phyloP scores from a whole-genome alignment of 2,113 vertebrate species.

The Oryzias javanicus region DNA sequence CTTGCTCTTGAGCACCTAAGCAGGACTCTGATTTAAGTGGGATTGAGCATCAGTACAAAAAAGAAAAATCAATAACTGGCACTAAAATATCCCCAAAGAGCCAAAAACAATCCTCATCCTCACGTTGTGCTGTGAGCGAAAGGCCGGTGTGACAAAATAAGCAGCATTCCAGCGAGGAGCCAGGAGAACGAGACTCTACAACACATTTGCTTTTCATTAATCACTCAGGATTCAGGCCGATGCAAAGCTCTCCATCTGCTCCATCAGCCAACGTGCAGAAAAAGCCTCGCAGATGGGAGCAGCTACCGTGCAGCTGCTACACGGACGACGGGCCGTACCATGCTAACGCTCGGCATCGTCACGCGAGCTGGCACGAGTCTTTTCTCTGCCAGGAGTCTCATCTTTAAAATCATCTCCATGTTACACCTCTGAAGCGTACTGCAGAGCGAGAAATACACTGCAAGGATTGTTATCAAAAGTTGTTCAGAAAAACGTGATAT shows the following conservation, averaged over 20 bases:
- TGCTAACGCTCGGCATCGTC: slow-evolving; percentile 56
- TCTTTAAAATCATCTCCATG: slow-evolving; percentile 37
- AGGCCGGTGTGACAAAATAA: slow-evolving; percentile 6
- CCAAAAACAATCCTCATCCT: slow-evolving; percentile 25
- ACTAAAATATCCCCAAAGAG: slow-evolving; percentile 39
- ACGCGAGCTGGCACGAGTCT: slow-evolving; percentile 36
- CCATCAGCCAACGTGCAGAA: slow-evolving; percentile 29
- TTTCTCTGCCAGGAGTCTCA: slow-evolving; percentile 49
- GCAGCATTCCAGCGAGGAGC: slow-evolving; percentile 26
- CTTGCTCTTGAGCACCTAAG: slow-evolving; percentile 31
- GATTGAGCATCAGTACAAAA: slow-evolving; percentile 19
- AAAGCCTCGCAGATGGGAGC: slow-evolving; percentile 32
- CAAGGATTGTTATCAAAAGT: slow-evolving; percentile 5
- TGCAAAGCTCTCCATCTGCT: slow-evolving; percentile 60
- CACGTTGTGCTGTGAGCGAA: slow-evolving; percentile 1
- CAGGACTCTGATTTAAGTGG: slow-evolving; percentile 8
- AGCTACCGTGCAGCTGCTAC: slow-evolving; percentile 34
- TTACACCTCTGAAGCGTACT: slow-evolving; percentile 29
- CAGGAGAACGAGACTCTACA: slow-evolving; percentile 21
- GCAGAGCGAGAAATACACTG: slow-evolving; percentile 21
- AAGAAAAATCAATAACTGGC: slow-evolving; percentile 58
- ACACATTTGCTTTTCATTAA: slow-evolving; percentile 61
- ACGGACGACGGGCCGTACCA: slow-evolving; percentile 38
- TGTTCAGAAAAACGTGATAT: background rate
- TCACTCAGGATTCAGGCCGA: slow-evolving; percentile 53